Evolutionary conservation across 2,888 invertebrate genomes (phyloP).

Genomic region (Gastrophysa polygoni): DNA sequence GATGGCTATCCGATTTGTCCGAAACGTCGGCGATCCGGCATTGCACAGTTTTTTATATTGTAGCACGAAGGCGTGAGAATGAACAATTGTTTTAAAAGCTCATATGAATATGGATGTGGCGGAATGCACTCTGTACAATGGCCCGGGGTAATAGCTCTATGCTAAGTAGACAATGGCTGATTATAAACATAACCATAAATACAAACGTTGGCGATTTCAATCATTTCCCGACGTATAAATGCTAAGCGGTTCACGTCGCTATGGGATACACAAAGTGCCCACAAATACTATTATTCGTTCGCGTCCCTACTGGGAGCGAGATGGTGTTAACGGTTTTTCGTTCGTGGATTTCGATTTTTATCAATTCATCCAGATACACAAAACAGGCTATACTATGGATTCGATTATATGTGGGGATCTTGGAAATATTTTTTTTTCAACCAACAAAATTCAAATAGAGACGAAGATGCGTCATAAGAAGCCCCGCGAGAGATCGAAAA

Average conservation of each 20-base stretch:
- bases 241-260: conserved; percentile 16
- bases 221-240: conserved; percentile 52
- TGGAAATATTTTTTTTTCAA: too few species aligned
- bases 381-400: too few species aligned
- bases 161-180: conserved; percentile 59
- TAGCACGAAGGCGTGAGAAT: conserved; percentile 49
- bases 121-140: conserved; percentile 55
- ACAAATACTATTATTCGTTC: conserved; percentile 24
- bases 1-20: not conserved
- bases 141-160: conserved; percentile 55
- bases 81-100: conserved; percentile 58
- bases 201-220: conserved; percentile 56
- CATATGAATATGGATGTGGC: conserved; percentile 58
- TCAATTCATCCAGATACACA: too few species aligned
- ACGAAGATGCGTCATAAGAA: too few species aligned
- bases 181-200: conserved; percentile 58
- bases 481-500: too few species aligned
- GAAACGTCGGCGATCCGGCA: conserved; percentile 21
- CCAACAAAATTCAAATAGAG: too few species aligned
- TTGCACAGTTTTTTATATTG: conserved; percentile 42
- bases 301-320: not conserved
- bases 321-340: not conserved
- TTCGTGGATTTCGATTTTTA: not conserved
- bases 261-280: not conserved
- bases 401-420: too few species aligned